phyloP scores from a whole-genome alignment of 1,140 invertebrate genomes.

The Coelopa frigida region DNA sequence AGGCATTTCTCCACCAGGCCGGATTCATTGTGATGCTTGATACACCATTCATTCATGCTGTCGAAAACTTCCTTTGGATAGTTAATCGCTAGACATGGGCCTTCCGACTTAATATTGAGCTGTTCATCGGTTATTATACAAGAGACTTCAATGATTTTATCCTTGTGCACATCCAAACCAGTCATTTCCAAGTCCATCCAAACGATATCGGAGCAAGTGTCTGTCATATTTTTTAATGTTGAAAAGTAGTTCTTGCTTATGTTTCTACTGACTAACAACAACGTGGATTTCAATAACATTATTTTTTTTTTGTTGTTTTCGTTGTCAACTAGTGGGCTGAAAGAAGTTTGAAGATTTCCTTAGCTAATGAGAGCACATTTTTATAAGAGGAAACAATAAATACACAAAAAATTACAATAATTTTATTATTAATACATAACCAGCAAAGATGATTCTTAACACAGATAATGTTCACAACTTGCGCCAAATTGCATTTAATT shows the following conservation, averaged over 20 bases:
- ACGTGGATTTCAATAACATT: no score
- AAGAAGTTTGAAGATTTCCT: no score
- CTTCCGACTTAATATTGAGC: constrained; percentile 70
- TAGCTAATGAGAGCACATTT: no score
- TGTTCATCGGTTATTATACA: constrained; percentile 79
- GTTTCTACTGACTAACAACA: no score
- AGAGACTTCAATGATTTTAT: constrained; percentile 81
- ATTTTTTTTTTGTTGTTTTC: no score
- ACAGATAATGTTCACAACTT: no score
- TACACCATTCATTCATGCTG: constrained; percentile 79
- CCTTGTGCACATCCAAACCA: constrained; percentile 63
- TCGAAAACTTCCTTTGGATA: constrained; percentile 66
- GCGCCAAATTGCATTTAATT: no score
- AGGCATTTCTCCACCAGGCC: constrained; percentile 65
- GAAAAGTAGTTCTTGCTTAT: neutral
- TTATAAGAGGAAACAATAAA: no score
- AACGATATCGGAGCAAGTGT: constrained; percentile 32
- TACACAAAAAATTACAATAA: no score
- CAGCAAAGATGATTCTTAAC: no score
- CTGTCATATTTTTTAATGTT: constrained; percentile 15
- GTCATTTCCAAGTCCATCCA: constrained; percentile 68
- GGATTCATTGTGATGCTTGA: constrained; percentile 61
- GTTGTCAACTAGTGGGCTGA: no score
- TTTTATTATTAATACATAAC: no score
- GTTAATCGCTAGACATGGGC: constrained; percentile 73